Evolutionary conservation across 2,113 vertebrate genomes (phyloP), one percentile per base, ranked within the genome.

Genomic region (Atrichornis clamosus): DNA sequence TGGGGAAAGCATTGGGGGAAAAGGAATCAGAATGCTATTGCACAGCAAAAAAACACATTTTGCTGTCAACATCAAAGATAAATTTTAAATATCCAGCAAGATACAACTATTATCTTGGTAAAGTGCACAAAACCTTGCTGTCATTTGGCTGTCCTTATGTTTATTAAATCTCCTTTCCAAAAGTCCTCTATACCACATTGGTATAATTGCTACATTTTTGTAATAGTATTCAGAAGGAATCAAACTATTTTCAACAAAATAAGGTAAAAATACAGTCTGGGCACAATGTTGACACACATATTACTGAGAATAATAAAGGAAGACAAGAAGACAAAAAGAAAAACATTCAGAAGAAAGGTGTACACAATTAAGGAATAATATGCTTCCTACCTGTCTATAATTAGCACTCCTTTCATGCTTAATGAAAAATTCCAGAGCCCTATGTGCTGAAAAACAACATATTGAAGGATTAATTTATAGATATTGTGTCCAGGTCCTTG

Each of bases 381-480:
- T 13, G 28, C 13, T 44, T 85, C 80, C 32, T 98, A 98, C 98
- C 98, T 98, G 78, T 96, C 89, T 97, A 81, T 98, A 98, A 93
- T 98, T 96, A 91, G 98, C 33, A 63, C 11, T 93, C 28, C 96
- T 97, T 50, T 91, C 90, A 17, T 6, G 94, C 49, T 97, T 96
- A 49, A 42, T 87, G 93, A 98, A 97, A 91, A 98, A 98, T 85
- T 98, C 97, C 93, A 98, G 94, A 83, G 96, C 98, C 97, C 98
- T 98, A 56, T 98, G 98, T 77, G 98, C 98, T 98, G 89, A 88
- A 96, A 96, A 91, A 96, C 78, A 97, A 78, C 14, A 93, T 52
- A 92, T 41, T 32, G 21, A 87, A 65, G 28, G 21, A 55, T 64
- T 90, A 42, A 75, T 78, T 95, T 69, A 64, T 0, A 86, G 35